phyloP scores from a whole-genome alignment of 2,888 invertebrate genomes.

The Odontothrips loti region DNA sequence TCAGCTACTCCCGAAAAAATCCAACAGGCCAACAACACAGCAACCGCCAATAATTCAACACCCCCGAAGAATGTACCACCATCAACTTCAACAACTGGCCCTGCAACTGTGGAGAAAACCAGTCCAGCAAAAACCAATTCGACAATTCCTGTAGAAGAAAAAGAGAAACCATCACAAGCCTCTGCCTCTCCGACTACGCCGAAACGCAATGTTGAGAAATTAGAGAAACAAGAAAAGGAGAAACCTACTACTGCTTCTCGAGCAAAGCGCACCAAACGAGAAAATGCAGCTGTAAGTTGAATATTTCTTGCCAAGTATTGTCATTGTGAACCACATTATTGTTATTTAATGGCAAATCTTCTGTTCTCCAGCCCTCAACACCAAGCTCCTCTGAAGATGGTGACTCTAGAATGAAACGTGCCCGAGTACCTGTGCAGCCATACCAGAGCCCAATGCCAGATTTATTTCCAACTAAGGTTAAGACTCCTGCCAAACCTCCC shows the following conservation, averaged over 20 bases:
- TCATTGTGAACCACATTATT: not conserved
- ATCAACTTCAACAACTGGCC: not conserved
- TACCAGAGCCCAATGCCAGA: slow-evolving; percentile 81
- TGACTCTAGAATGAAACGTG: slow-evolving; percentile 52
- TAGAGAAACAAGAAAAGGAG: slow-evolving; percentile 42
- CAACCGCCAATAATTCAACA: not conserved
- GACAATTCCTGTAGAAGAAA: not conserved
- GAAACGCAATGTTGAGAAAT: slow-evolving; percentile 47
- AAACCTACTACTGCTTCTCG: slow-evolving; percentile 45
- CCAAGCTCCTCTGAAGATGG: slow-evolving; percentile 45
- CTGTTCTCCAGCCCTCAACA: slow-evolving; percentile 46
- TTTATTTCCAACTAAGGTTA: slow-evolving; percentile 67
- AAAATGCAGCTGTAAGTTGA: slow-evolving; percentile 41
- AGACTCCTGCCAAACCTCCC: slow-evolving; percentile 55
- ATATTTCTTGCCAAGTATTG: not conserved
- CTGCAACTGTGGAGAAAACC: not conserved
- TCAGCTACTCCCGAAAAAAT: not conserved
- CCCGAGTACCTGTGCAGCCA: slow-evolving; percentile 65
- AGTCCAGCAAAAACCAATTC: not conserved
- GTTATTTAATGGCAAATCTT: not conserved
- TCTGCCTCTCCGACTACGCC: slow-evolving; percentile 40
- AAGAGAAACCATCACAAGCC: not conserved
- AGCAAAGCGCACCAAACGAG: slow-evolving; percentile 38
- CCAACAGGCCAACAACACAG: not conserved
- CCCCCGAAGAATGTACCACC: not conserved